Evolutionary conservation across 2,113 vertebrate species (phyloP).

Genomic region (Elachura formosa): DNA sequence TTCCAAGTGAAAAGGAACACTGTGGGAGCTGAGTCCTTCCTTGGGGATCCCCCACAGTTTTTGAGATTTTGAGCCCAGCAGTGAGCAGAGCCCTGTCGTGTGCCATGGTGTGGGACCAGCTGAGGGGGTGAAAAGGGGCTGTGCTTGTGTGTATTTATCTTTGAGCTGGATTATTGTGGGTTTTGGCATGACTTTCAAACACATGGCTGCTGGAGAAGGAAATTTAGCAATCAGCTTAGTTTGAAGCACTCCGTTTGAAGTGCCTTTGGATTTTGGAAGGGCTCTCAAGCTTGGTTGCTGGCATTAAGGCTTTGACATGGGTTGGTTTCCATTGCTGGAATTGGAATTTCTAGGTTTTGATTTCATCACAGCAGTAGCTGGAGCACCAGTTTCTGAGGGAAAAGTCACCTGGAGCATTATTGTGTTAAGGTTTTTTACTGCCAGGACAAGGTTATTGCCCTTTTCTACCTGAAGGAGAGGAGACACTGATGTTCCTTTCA

Average conservation of each 20-base stretch:
- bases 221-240: neutral
- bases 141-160: neutral
- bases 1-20: neutral
- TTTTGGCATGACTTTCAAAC: neutral
- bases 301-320: neutral
- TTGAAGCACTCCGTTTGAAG: neutral
- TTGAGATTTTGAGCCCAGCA: neutral
- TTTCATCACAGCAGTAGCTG: neutral
- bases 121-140: fast-evolving
- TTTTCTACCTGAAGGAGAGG: neutral
- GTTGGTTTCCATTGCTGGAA: neutral
- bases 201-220: neutral
- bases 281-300: neutral
- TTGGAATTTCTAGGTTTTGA: neutral
- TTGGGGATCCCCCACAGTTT: too few relatives aligned
- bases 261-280: neutral
- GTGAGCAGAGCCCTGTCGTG: neutral
- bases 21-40: neutral
- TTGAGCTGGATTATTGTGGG: neutral
- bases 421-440: neutral
- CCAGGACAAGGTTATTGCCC: neutral
- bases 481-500: neutral
- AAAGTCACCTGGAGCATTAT: neutral
- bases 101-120: neutral
- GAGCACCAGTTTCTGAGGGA: neutral